Conservation (phyloP, 2,797 vertebrate genomes). For the Sciaenops ocellatus region DNA sequence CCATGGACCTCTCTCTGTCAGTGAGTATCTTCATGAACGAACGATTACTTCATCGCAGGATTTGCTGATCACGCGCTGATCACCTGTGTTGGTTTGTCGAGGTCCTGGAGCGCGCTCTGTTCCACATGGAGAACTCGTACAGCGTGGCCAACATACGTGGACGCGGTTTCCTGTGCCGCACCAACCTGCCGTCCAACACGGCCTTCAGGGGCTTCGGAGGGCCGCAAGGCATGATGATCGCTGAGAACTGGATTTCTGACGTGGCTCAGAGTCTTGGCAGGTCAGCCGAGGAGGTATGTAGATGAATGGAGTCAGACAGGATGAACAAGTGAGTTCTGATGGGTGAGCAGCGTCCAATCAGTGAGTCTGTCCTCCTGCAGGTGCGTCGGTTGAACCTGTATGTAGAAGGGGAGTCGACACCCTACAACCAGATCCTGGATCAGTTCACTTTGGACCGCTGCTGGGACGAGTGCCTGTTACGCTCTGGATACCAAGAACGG, state of each 20-base stretch:
- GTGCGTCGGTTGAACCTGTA: conserved; percentile 92
- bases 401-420: conserved; percentile 90
- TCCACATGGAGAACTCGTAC: conserved; percentile 96
- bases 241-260: conserved; percentile 92
- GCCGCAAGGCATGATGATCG: conserved; percentile 94
- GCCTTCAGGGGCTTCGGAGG: conserved; percentile 97
- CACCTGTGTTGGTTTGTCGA: conserved; percentile 37
- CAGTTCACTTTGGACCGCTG: conserved; percentile 89
- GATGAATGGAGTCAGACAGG: background rate
- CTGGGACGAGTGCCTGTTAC: conserved; percentile 93
- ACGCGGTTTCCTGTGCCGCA: conserved; percentile 89
- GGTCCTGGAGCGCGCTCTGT: conserved; percentile 92
- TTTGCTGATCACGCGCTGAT: background rate
- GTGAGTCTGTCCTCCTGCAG: conserved; percentile 68
- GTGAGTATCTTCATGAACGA: conserved; percentile 83
- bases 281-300: conserved; percentile 88
- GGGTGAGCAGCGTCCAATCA: background rate
- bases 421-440: conserved; percentile 92
- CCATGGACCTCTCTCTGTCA: conserved; percentile 88
- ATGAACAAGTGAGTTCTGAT: background rate
- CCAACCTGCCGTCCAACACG: conserved; percentile 94
- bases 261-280: conserved; percentile 87
- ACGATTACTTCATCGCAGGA: fast-evolving
- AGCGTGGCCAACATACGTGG: conserved; percentile 90
- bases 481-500: conserved; percentile 83